phyloP scores from a whole-genome alignment of 35 echinoderm and acorn worm species.

The Lytechinus variegatus region DNA sequence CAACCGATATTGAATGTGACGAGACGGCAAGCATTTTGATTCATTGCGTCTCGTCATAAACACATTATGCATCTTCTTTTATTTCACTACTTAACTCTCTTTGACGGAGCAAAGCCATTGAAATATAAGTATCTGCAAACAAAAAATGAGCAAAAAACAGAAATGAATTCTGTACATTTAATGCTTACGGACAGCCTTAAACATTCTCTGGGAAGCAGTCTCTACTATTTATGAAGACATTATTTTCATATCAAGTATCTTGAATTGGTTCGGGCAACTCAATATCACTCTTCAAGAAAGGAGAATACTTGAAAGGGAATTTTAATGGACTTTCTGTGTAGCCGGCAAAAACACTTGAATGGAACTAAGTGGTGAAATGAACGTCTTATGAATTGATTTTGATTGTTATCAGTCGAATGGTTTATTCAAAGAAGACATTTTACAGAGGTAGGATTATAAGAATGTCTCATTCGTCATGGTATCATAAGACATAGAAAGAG shows the following conservation, averaged over 20 bases:
- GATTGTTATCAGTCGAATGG: neutral
- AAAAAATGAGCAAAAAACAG: neutral
- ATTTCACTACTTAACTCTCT: neutral
- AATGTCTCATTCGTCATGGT: neutral
- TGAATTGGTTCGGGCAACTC: neutral
- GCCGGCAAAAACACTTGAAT: neutral
- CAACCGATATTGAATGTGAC: neutral
- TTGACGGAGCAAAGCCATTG: neutral
- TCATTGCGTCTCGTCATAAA: neutral
- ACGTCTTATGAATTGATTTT: neutral
- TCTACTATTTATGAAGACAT: neutral
- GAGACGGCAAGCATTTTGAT: too few relatives aligned
- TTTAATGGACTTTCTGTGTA: slow-evolving; percentile 5
- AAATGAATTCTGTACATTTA: neutral
- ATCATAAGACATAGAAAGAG: neutral
- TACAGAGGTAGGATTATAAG: neutral
- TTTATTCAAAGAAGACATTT: neutral
- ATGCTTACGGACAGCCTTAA: neutral
- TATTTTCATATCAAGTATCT: neutral
- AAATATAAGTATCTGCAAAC: neutral
- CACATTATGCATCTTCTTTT: neutral
- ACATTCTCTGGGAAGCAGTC: neutral
- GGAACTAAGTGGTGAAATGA: neutral
- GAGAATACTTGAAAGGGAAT: neutral
- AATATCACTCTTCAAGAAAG: neutral